Conservation (phyloP, 2,888 invertebrate genomes). For the Cephalotes varians region DNA sequence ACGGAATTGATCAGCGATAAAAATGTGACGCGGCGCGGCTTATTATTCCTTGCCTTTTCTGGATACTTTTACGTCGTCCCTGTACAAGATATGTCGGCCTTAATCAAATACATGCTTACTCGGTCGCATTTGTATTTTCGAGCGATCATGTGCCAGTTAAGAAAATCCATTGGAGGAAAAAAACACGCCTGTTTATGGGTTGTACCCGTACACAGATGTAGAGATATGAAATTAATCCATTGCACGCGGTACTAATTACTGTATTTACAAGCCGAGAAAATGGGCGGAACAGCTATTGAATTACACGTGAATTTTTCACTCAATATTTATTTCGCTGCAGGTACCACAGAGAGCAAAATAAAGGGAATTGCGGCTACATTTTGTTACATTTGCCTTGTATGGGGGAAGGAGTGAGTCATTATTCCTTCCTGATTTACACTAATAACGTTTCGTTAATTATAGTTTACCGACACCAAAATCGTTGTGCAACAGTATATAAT, state of each 20-base stretch:
- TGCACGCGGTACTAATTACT: slow-evolving; percentile 1
- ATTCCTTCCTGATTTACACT: neutral
- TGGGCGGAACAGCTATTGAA: neutral
- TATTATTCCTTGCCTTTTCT: slow-evolving; percentile 26
- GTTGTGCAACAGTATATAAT: neutral
- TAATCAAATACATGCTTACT: neutral
- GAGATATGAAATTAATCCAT: slow-evolving; percentile 10
- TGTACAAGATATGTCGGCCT: neutral
- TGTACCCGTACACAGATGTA: neutral
- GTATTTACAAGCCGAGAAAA: neutral
- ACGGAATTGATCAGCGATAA: slow-evolving; percentile 8
- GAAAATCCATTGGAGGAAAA: neutral
- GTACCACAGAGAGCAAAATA: neutral
- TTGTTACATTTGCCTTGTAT: neutral
- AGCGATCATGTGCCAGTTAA: neutral
- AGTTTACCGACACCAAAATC: neutral
- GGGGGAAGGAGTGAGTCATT: neutral
- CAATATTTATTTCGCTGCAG: neutral
- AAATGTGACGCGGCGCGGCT: neutral
- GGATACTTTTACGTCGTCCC: neutral
- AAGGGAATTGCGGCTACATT: neutral
- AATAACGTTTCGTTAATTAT: neutral
- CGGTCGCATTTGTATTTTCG: slow-evolving; percentile 9
- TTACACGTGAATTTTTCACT: neutral
- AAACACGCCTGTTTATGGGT: neutral